Base-by-base conservation (phyloP, 2,797 vertebrate species). In the Champsocephalus gunnari region DNA sequence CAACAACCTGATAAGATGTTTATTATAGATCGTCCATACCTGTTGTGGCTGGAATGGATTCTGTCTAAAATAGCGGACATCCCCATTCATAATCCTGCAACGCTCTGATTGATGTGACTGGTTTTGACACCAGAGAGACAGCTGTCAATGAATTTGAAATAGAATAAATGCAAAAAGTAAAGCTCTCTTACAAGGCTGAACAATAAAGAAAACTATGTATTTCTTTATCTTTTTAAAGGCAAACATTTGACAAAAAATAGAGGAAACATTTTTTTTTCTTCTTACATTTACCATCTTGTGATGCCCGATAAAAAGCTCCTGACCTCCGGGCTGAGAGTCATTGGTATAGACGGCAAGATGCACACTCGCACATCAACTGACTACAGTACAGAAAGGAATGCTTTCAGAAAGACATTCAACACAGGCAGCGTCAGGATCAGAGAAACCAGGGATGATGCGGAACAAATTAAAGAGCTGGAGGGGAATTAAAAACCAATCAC, bases 401-500 rank as follows among this genome's bases (percentile, higher is more conserved):
- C 56, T 60, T 62, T 50, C 14, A 24, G 61, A 47, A 1, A 63
- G 66, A 43, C 62, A 67, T 24, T 43, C 24, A 57, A 38, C 50
- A 8, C 54, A 24, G 12, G n/a, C 60, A 10, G 17, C 24, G 0
- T 50, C 11, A 58, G 44, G n/a, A 77, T 68, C 24, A 53, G 47
- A 71, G 63, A 49, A 72, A 56, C 12, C 44, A 21, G 38, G 59
- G 61, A 76, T 7, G 68, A 79, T 17, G 77, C 71, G 41, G 60
- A 80, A 77, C 73, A 50, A 81, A 86, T 75, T 9, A 48, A 14
- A 73, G 28, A 43, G 17, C 75, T 63, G 66, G n/a, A 77, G 75
- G 75, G 65, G 56, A 83, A 84, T 71, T 60, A 55, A 71, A 71
- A 57, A 78, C 38, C 45, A 71, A 82, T 81, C 71, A 79, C 73